A percentile compares a stretch with the other conserved stretches of the same genome.
These are phyloP conservation scores for Clepsis dumicolana DNA, from an alignment of 2,888 invertebrate species.

Conservation along the genomic window DNA sequence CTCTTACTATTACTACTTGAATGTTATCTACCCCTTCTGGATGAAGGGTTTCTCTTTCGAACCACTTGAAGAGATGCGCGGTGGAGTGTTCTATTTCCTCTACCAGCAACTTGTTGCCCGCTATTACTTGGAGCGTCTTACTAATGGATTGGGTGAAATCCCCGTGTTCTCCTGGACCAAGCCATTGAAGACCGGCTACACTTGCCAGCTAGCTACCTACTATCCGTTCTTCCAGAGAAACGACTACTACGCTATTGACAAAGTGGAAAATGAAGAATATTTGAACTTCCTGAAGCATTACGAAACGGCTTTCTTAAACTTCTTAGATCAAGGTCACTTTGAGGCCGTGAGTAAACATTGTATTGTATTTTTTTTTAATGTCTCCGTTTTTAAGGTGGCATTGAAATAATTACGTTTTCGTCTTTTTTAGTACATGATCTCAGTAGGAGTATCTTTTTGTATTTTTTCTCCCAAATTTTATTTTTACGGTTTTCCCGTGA, in stretches of 20 bases:
- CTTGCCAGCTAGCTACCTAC: slow-evolving; percentile 55
- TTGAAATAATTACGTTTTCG: too few relatives aligned
- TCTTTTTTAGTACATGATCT: too few relatives aligned
- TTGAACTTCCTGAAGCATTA: slow-evolving; percentile 86
- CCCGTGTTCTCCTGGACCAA: slow-evolving; percentile 85
- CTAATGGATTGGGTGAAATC: slow-evolving; percentile 87
- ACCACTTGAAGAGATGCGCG: slow-evolving; percentile 84
- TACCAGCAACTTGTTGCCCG: slow-evolving; percentile 89
- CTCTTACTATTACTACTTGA: slow-evolving; percentile 86
- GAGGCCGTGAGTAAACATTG: slow-evolving; percentile 86
- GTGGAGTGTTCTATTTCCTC: slow-evolving; percentile 88
- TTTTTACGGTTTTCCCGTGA: too few relatives aligned
- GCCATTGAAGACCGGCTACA: slow-evolving; percentile 78
- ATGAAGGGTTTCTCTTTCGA: slow-evolving; percentile 82
- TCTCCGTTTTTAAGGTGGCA: too few relatives aligned
- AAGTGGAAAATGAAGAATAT: slow-evolving; percentile 78
- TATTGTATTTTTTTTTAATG: slow-evolving; percentile 40
- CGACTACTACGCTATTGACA: slow-evolving; percentile 86
- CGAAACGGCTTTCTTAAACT: slow-evolving; percentile 82
- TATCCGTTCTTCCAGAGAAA: slow-evolving; percentile 86
- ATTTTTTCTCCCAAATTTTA: too few relatives aligned
- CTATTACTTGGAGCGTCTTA: slow-evolving; percentile 89
- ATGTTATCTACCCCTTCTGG: slow-evolving; percentile 88
- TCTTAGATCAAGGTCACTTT: slow-evolving; percentile 83
- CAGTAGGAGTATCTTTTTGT: too few relatives aligned